A percentile compares a stretch with the other conserved stretches of the same genome.
These are phyloP conservation scores for Reticulitermes speratus DNA, from an alignment of 1,140 invertebrate genomes.

Conservation along the genomic window DNA sequence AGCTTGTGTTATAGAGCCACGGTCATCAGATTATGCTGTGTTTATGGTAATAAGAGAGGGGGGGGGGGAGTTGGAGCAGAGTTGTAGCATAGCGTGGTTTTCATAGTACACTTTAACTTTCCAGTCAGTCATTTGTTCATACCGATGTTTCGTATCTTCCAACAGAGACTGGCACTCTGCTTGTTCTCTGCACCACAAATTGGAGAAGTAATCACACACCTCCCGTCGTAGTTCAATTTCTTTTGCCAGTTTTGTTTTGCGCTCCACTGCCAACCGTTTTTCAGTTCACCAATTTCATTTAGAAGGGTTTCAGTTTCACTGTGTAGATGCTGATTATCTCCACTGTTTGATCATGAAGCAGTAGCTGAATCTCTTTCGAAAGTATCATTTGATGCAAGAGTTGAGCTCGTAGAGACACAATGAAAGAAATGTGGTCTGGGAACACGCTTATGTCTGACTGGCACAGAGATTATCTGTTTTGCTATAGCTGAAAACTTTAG, in stretches of 20 bases:
- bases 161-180: background rate
- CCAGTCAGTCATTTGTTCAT: background rate
- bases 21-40: too few relatives aligned
- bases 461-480: slow-evolving; percentile 51
- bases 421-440: background rate
- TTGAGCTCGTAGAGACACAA: background rate
- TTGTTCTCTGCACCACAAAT: background rate
- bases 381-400: background rate
- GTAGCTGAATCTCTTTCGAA: background rate
- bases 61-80: too few relatives aligned
- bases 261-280: background rate
- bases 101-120: background rate
- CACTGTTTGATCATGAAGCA: background rate
- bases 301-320: background rate
- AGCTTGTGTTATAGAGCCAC: too few relatives aligned
- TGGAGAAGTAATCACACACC: background rate
- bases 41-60: too few relatives aligned
- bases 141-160: background rate
- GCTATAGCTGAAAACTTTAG: slow-evolving; percentile 71
- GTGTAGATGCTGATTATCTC: background rate
- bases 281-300: background rate
- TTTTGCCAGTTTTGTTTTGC: background rate
- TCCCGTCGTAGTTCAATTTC: background rate
- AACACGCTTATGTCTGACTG: background rate
- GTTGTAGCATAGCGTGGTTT: too few relatives aligned